These are phyloP conservation scores for Myiothlypis coronata DNA, from an alignment of 2,797 vertebrate genomes.

Conservation along the genomic window DNA sequence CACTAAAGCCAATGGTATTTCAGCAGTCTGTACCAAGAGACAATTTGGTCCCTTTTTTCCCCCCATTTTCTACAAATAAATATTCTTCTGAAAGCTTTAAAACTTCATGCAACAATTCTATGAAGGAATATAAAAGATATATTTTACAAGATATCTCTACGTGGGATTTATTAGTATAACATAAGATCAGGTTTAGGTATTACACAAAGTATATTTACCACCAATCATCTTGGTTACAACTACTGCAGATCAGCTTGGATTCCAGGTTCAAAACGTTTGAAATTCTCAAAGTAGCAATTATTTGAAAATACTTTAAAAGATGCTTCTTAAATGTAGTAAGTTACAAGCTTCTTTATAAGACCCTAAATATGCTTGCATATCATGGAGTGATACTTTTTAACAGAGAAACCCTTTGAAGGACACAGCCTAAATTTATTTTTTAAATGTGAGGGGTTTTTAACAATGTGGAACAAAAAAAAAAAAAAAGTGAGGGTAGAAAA, in stretches of 20 bases:
- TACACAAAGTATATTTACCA: not conserved
- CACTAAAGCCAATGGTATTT: not conserved
- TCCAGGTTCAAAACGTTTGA: not conserved
- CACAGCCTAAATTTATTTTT: not conserved
- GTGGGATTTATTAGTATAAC: not conserved
- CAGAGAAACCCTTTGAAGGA: not conserved
- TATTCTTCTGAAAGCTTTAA: not conserved
- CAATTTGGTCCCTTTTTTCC: not conserved
- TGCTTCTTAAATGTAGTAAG: not conserved
- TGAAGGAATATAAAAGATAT: not conserved
- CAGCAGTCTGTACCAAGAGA: not conserved
- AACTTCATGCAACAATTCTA: not conserved
- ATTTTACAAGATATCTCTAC: not conserved
- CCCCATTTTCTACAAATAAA: not conserved
- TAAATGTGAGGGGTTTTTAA: not conserved
- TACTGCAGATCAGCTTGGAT: not conserved
- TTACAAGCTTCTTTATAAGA: not conserved
- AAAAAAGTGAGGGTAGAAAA: not conserved
- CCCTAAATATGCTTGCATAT: not conserved
- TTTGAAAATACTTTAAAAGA: not conserved
- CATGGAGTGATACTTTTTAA: not conserved
- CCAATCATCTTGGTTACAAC: not conserved
- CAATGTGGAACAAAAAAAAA: not conserved
- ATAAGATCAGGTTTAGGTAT: not conserved
- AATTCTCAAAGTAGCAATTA: constrained; percentile 1